phyloP scores from a whole-genome alignment of 2,797 vertebrate genomes.

The Catamblyrhynchus diadema region DNA sequence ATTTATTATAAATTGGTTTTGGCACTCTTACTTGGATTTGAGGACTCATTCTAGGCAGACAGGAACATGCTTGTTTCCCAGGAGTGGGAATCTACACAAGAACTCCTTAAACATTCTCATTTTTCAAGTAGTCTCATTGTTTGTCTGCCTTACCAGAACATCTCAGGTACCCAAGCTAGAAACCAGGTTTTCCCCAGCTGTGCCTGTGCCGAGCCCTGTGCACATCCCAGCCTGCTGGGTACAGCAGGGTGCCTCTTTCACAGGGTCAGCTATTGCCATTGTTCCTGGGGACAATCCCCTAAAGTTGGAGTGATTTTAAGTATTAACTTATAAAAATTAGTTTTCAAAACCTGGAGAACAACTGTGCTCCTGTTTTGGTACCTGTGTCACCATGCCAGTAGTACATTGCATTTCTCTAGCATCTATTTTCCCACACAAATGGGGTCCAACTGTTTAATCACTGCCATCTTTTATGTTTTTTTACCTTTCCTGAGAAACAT shows the following conservation, averaged over 20 bases:
- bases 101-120: background rate
- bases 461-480: background rate
- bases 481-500: background rate
- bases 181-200: background rate
- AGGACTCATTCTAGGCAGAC: background rate
- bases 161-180: background rate
- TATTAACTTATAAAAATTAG: background rate
- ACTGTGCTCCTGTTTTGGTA: background rate
- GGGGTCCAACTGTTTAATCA: background rate
- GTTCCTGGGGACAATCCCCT: background rate
- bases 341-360: background rate
- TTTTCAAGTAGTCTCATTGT: background rate
- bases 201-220: background rate
- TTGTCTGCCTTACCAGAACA: background rate
- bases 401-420: background rate
- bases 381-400: background rate
- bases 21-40: background rate
- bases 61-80: background rate
- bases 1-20: background rate
- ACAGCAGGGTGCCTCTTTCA: fast-evolving
- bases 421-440: background rate
- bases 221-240: background rate
- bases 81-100: background rate
- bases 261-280: background rate
- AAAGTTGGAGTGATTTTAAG: background rate